A percentile compares a stretch with the other conserved stretches of the same genome.
phyloP scores from a whole-genome alignment of 2,888 invertebrate species.

The Protula sp. region DNA sequence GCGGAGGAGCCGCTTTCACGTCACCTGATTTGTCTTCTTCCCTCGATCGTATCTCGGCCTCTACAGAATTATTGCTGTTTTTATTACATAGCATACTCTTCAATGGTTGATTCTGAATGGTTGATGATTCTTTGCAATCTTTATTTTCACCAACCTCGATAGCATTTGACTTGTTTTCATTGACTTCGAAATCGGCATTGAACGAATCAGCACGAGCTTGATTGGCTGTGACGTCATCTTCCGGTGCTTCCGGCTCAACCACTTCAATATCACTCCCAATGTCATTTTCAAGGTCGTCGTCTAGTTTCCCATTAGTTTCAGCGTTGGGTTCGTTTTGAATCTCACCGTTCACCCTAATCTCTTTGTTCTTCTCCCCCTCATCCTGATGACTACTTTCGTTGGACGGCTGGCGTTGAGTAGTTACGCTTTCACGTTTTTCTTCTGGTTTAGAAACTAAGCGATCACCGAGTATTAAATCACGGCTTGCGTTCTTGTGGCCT shows the following conservation, averaged over 20 bases:
- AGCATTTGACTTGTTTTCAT: slow-evolving; percentile 6
- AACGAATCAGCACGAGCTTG: not conserved
- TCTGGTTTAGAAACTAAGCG: not conserved
- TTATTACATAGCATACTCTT: slow-evolving; percentile 2
- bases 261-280: slow-evolving; percentile 11
- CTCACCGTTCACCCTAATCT: not conserved
- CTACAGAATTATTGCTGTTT: not conserved
- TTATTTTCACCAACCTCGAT: slow-evolving; percentile 4
- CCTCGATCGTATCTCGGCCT: no score
- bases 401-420: not conserved
- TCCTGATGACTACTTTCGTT: not conserved
- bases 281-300: not conserved
- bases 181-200: slow-evolving; percentile 7
- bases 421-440: not conserved
- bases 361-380: not conserved
- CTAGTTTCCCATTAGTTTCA: not conserved
- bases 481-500: not conserved
- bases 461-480: not conserved
- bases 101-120: slow-evolving; percentile 8
- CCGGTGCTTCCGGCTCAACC: slow-evolving; percentile 16
- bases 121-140: not conserved
- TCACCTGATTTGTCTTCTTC: not conserved
- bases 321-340: not conserved
- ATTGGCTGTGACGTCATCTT: not conserved
- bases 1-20: not conserved